Evolutionary conservation across 2,797 vertebrate species (phyloP), one percentile per base, ranked within the genome.

Genomic region (Phylloscopus collybita): DNA sequence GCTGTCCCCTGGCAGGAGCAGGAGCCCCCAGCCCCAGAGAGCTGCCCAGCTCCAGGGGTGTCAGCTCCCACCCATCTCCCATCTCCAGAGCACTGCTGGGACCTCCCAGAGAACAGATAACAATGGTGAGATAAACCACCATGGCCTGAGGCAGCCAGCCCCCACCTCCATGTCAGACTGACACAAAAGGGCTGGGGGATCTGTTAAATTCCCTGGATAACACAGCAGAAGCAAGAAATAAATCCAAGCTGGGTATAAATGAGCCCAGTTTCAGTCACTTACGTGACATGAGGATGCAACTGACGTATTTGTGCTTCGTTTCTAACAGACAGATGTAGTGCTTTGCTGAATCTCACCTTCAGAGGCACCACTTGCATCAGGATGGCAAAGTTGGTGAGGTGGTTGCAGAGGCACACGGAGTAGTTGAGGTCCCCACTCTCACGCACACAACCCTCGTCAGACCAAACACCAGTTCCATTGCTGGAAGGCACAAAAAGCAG

Each of bases 361-460:
- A 99, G 93, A 5, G 99, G 99, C 44, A 99, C 99, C 91, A 99
- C 99, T 97, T 99, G 99, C 99, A 99, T 99, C 22, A 99, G 98
- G 87, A 99, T 99, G 97, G 99, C 99, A 1, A 99, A 99, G 98
- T 99, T 99, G 95, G 99, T 99, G 94, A 99, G 99, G 97, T 99
- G 99, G 53, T 99, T 99, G 92, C 99, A 99, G 88, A 97, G 98
- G 92, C 99, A 99, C 91, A 99, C 88, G 0, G 99, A 99, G 97
- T 98, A 97, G 32, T 98, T 98, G 92, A 98, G 97, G 97, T 99
- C 98, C 38, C 99, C 99, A 0, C 97, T 98, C 1, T 97, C 94
- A 32, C 98, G 98, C 3, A 98, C 97, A 13, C 99, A 99, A 15
- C 99, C 99, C 95, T 98, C 95, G 6, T 98, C 98, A 15, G 99